A percentile compares a stretch with the other conserved stretches of the same genome.
Conservation (phyloP, 1,140 invertebrate genomes). For the Drosophila cardini region DNA sequence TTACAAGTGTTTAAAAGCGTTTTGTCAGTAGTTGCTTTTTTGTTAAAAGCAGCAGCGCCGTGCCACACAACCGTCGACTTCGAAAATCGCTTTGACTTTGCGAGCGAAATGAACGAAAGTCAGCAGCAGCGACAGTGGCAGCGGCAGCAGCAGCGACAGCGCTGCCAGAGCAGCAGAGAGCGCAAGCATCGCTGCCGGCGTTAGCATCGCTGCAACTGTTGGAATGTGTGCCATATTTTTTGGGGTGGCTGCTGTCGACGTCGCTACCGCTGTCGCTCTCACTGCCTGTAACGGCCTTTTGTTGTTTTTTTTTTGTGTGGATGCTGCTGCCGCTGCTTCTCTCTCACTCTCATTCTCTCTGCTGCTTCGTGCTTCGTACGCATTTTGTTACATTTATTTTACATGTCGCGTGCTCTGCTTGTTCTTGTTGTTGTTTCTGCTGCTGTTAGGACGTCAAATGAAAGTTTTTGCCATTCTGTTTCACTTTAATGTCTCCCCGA, state of each 20-base stretch:
- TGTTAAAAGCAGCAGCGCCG: slow-evolving; percentile 53
- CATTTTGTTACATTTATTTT: slow-evolving; percentile 70
- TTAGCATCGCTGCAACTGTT: slow-evolving; percentile 73
- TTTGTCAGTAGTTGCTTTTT: slow-evolving; percentile 64
- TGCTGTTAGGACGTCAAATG: slow-evolving; percentile 59
- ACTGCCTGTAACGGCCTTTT: slow-evolving; percentile 28
- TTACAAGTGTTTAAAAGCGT: slow-evolving; percentile 53
- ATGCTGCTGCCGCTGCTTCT: slow-evolving; percentile 20
- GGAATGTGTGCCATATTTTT: slow-evolving; percentile 78
- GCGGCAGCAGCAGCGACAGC: slow-evolving; percentile 24
- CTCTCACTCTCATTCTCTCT: not conserved
- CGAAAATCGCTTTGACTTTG: slow-evolving; percentile 83
- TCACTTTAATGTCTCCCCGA: slow-evolving; percentile 75
- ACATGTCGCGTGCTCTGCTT: slow-evolving; percentile 51
- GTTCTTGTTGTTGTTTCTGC: slow-evolving; percentile 21
- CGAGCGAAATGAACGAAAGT: slow-evolving; percentile 27
- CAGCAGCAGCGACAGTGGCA: slow-evolving; percentile 40
- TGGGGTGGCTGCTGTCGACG: slow-evolving; percentile 59
- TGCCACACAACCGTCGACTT: slow-evolving; percentile 81
- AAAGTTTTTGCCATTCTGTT: slow-evolving; percentile 67
- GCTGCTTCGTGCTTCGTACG: slow-evolving; percentile 45
- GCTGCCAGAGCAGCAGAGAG: slow-evolving; percentile 6
- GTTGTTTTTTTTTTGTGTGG: slow-evolving; percentile 60
- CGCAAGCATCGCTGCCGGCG: slow-evolving; percentile 16
- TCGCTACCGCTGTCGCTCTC: slow-evolving; percentile 3